Base-by-base conservation (phyloP, 1,140 invertebrate species). In the Drosophila arizonae region DNA sequence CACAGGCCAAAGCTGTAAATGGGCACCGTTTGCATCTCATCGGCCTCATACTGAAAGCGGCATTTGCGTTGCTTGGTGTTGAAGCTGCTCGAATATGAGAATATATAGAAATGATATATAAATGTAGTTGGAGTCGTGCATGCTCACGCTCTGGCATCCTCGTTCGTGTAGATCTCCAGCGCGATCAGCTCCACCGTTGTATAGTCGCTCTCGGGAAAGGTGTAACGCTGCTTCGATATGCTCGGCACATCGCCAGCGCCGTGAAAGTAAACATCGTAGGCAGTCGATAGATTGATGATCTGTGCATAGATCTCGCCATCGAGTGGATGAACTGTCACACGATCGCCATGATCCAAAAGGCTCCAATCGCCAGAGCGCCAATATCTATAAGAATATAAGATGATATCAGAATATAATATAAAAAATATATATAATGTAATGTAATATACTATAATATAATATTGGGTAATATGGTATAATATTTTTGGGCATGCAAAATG, bases 291-390 rank as follows among this genome's bases (percentile, higher is more conserved):
- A 63, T 95, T 95, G n/a, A 95, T 93, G n/a, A 95, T 92, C 84
- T 95, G 94, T 0, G 94, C 93, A 81, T 95, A 95, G 13, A 95
- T 93, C 90, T 95, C 95, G 2, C 95, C 95, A 80, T 95, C 94
- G 6, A 95, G 76, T 0, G 94, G 94, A 92, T 95, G 94, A 2
- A 95, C 93, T 10, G 92, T 93, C n/a, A 95, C 93, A 2, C 93
- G 93, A 28, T 92, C 89, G 15, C 93, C 93, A 51, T 92, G 86
- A 57, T 91, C 81, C 17, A 94, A 58, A 2, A 93, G 51, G 68
- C 93, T 92, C 94, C 94, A 94, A 68, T 92, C 90, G 33, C 93
- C 92, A 9, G 86, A 82, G n/a, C 91, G 89, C 92, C 94, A 93
- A 64, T 94, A 94, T 15, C 94, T 95, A 70, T 8, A 43, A 58